These are phyloP conservation scores for Plutella xylostella DNA, from an alignment of 2,888 invertebrate genomes.

Conservation along the genomic window DNA sequence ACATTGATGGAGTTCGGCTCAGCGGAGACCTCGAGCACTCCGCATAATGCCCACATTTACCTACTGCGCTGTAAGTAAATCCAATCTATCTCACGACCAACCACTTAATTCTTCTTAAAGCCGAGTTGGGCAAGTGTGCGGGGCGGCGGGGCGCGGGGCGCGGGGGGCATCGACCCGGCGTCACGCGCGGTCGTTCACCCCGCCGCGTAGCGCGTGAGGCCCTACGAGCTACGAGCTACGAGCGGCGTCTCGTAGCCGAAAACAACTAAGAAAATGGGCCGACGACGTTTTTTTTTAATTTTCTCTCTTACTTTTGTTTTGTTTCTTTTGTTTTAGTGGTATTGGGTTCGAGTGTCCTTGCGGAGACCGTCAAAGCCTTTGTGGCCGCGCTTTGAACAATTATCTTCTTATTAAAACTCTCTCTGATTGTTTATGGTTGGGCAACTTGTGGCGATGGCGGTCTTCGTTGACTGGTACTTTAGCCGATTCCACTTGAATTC, in stretches of 20 bases:
- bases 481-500: too few relatives aligned
- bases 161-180: constrained; percentile 42
- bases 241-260: neutral
- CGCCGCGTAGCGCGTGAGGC: constrained; percentile 29
- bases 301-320: neutral
- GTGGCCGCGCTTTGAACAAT: neutral
- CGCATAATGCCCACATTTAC: constrained; percentile 1
- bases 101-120: constrained; percentile 9
- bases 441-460: too few relatives aligned
- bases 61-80: constrained; percentile 2
- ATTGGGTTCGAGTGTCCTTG: neutral
- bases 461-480: too few relatives aligned
- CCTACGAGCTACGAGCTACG: neutral
- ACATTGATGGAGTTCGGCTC: too few relatives aligned
- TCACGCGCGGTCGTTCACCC: constrained; percentile 25
- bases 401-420: too few relatives aligned
- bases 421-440: too few relatives aligned
- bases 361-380: neutral
- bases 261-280: constrained; percentile 1
- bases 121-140: constrained; percentile 5
- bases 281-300: neutral
- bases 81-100: constrained; percentile 7
- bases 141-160: neutral
- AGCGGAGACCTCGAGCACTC: too few relatives aligned
- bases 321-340: constrained; percentile 1